Base-by-base conservation (phyloP, 37 sponge, comb jelly and placozoan genomes). In the Cladorhizidae sp. region DNA sequence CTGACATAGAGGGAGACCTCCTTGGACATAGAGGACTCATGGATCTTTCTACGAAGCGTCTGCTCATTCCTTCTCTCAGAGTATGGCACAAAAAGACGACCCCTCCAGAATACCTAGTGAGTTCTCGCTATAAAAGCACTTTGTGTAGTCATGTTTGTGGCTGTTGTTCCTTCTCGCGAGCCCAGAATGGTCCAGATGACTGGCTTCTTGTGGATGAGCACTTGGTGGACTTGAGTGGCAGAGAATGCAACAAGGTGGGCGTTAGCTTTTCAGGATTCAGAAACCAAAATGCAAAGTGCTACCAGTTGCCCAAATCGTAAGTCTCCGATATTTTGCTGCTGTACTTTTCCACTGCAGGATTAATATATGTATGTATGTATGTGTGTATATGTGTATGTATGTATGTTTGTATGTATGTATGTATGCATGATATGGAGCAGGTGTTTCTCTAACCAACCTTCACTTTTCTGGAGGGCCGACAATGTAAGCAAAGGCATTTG, bases 171-270 rank as follows among this genome's bases (percentile, higher is more conserved):
- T 21, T 37, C 21, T 68, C 6, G 38, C 8, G 22, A 29, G 26
- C 38, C 2, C 54, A 88, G 89, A 85, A 85, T 85, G 93, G 89
- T 39, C 79, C 89, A 21, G 21, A 39, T 43, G 86, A 88, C 62
- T 93, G 93, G 93, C 28, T 93, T 25, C 72, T 93, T 18, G 82
- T 88, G 22, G 93, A 93, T 57, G 81, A 73, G 25, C 69, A 85
- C 59, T 28, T 74, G 67, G 86, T 88, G 6, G 86, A 88, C 43
- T 64, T 93, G 61, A 40, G 64, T 78, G 93, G 93, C 0, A 63
- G 21, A 49, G 69, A 76, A 57, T 93, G 93, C 54, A 84, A 87
- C 67, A 93, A 85, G 51, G 50, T 88, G 61, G 93, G 93, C 3
- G 57, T 75, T 17, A 76, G 65, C 26, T 93, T 76, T 73, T 38